Evolutionary conservation across 2,888 invertebrate genomes (phyloP).

Genomic region (Smittia aterrima): DNA sequence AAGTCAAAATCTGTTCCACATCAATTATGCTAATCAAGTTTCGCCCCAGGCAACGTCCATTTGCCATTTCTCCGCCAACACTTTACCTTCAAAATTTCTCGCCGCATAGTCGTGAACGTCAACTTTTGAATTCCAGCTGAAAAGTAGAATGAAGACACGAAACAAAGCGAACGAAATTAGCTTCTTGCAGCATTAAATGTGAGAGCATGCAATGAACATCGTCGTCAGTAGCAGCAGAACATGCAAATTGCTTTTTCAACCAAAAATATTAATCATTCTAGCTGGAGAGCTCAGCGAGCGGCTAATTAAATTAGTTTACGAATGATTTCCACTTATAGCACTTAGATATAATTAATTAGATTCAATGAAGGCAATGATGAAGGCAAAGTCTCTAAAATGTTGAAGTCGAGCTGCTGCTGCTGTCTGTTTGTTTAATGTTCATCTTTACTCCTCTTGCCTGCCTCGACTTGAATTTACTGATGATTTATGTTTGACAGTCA

Average conservation of each 20-base stretch:
- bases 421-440: constrained; percentile 10
- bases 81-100: too few relatives aligned
- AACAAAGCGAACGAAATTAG: too few relatives aligned
- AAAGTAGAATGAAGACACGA: too few relatives aligned
- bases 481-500: constrained; percentile 17
- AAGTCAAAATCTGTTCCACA: too few relatives aligned
- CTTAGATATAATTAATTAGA: constrained; percentile 21
- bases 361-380: neutral
- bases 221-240: neutral
- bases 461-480: neutral
- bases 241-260: constrained; percentile 2
- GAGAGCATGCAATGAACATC: neutral
- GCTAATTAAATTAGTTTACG: constrained; percentile 22
- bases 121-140: too few relatives aligned
- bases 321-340: constrained; percentile 21
- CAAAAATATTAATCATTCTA: neutral
- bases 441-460: neutral
- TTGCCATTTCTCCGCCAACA: too few relatives aligned
- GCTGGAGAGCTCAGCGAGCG: neutral
- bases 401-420: neutral
- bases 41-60: too few relatives aligned
- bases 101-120: too few relatives aligned
- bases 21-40: too few relatives aligned
- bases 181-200: too few relatives aligned
- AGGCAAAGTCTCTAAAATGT: neutral